These are phyloP conservation scores for Bradypodion pumilum DNA, from an alignment of 2,797 vertebrate genomes.

Conservation along the genomic window DNA sequence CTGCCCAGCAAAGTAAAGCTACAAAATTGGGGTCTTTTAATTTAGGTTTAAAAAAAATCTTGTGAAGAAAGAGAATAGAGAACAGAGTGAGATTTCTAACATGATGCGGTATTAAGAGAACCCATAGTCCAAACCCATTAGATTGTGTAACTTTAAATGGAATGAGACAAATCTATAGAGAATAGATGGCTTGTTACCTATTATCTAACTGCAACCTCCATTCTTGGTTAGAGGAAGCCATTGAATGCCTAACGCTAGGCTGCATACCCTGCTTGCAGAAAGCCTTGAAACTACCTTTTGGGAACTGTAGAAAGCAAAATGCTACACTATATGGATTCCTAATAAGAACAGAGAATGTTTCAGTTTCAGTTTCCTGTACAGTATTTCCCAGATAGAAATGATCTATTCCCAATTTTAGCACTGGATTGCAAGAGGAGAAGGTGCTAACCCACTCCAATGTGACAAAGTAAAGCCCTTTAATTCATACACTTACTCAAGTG, in stretches of 20 bases:
- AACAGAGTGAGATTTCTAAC: neutral
- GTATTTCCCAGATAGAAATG: no score
- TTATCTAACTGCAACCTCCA: neutral
- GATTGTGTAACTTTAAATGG: neutral
- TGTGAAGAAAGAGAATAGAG: neutral
- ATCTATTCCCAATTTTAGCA: no score
- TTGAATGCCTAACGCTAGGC: neutral
- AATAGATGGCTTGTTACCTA: neutral
- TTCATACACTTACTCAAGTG: no score
- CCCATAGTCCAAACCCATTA: neutral
- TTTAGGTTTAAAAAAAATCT: no score
- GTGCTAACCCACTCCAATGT: no score
- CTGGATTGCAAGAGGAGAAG: no score
- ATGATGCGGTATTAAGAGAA: no score
- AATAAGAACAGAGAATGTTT: no score
- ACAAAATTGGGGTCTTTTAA: neutral
- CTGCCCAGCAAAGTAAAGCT: neutral
- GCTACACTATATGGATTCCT: no score
- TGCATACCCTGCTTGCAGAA: neutral
- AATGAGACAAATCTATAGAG: neutral
- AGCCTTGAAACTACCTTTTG: neutral
- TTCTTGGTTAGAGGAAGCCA: no score
- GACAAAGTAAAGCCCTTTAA: no score
- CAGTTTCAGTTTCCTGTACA: no score
- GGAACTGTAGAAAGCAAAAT: neutral